Evolutionary conservation across 2,797 vertebrate genomes (phyloP).

Genomic region (Tangara arthus): DNA sequence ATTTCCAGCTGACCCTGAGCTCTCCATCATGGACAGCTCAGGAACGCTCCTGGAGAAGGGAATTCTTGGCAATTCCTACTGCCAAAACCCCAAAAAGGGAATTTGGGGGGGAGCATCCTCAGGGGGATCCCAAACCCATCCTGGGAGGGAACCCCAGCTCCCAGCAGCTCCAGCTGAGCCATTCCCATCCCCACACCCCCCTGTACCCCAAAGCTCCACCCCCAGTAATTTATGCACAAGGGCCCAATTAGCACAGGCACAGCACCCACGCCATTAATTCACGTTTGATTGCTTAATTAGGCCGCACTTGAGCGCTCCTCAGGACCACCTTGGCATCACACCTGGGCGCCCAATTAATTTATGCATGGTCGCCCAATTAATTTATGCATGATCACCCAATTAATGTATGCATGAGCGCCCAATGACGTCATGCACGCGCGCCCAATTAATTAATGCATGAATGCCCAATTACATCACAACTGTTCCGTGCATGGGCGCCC

Average conservation of each 20-base stretch:
- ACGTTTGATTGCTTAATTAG: background rate
- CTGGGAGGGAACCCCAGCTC: too few relatives aligned
- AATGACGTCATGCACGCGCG: too few relatives aligned
- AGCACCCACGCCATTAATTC: background rate
- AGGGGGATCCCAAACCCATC: background rate
- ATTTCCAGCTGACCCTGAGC: background rate
- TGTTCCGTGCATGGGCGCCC: background rate
- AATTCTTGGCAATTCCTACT: too few relatives aligned
- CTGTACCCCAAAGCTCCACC: background rate
- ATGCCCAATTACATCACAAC: too few relatives aligned
- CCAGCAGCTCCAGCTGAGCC: too few relatives aligned
- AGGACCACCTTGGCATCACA: background rate
- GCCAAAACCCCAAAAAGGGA: background rate
- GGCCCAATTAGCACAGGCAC: background rate
- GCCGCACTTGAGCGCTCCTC: background rate
- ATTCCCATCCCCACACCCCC: too few relatives aligned
- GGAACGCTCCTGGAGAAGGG: background rate
- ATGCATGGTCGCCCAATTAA: background rate
- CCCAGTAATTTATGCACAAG: background rate
- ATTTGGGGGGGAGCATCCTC: background rate
- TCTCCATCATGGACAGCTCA: background rate
- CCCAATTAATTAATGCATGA: background rate
- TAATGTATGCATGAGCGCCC: background rate
- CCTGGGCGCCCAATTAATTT: background rate
- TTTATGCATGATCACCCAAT: accelerated